Evolutionary conservation across 1,140 invertebrate species (phyloP).

Genomic region (Atopsyche davidsoni): DNA sequence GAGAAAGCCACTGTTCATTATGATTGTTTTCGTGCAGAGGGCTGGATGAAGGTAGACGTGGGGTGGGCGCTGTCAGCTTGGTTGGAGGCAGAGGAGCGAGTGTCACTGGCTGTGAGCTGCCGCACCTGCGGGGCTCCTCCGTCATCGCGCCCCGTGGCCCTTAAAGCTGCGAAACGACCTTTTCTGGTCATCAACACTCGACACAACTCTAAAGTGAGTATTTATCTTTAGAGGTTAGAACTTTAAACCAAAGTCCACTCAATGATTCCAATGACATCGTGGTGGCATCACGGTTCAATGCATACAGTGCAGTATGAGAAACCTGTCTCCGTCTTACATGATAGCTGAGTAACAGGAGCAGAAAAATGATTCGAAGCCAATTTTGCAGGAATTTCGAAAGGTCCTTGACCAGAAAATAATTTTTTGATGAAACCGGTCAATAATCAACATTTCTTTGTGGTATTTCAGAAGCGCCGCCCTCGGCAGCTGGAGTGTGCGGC

Average conservation of each 20-base stretch:
- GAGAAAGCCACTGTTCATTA: background rate
- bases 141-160: constrained; percentile 29
- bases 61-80: constrained; percentile 65
- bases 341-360: no score
- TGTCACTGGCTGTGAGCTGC: constrained; percentile 67
- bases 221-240: no score
- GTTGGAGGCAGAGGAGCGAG: constrained; percentile 59
- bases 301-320: no score
- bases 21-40: constrained; percentile 50
- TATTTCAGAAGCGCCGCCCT: constrained; percentile 51
- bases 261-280: no score
- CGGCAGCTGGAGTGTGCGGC: constrained; percentile 63
- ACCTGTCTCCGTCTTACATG: no score
- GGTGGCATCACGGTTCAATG: no score
- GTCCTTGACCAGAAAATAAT: background rate
- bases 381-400: no score
- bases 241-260: no score
- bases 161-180: constrained; percentile 10
- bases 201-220: constrained; percentile 28
- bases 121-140: constrained; percentile 63
- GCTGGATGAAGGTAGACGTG: constrained; percentile 74
- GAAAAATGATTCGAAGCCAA: no score
- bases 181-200: constrained; percentile 27
- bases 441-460: no score
- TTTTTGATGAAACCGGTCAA: constrained; percentile 4